A percentile compares a stretch with the other conserved stretches of the same genome.
Conservation (phyloP, 2,888 invertebrate species). For the Morpho achilles region DNA sequence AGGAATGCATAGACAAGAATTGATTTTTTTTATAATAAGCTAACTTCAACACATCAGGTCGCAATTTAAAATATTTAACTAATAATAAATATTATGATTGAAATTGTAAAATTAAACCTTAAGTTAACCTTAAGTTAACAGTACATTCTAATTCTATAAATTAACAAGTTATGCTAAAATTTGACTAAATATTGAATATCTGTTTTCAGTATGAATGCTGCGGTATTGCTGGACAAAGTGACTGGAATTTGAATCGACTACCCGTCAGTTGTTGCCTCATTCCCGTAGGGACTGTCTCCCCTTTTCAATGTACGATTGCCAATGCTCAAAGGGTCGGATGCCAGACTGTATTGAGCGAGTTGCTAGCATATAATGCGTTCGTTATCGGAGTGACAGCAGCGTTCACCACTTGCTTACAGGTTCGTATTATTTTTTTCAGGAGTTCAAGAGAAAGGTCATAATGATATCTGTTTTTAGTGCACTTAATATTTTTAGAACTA, state of each 20-base stretch:
- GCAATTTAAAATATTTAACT: no score
- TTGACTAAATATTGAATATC: background rate
- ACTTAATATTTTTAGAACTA: no score
- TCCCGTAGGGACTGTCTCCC: slow-evolving; percentile 63
- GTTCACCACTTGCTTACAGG: slow-evolving; percentile 54
- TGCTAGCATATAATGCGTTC: slow-evolving; percentile 52
- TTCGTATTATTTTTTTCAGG: slow-evolving; percentile 28
- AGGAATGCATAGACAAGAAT: no score
- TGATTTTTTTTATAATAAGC: no score
- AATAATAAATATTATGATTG: no score
- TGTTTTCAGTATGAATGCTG: slow-evolving; percentile 82
- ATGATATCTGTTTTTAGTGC: background rate
- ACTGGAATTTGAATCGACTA: slow-evolving; percentile 71
- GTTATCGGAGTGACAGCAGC: slow-evolving; percentile 48
- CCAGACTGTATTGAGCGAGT: slow-evolving; percentile 70
- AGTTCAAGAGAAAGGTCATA: background rate
- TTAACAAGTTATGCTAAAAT: no score
- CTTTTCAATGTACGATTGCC: slow-evolving; percentile 55
- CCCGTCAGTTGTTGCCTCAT: slow-evolving; percentile 82
- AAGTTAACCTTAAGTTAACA: no score
- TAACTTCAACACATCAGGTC: no score
- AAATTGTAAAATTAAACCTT: no score
- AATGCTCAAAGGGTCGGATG: slow-evolving; percentile 71
- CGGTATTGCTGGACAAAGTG: slow-evolving; percentile 73
- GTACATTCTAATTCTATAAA: no score